Evolutionary conservation across 2,113 vertebrate species (phyloP).

Genomic region (Oplegnathus fasciatus): DNA sequence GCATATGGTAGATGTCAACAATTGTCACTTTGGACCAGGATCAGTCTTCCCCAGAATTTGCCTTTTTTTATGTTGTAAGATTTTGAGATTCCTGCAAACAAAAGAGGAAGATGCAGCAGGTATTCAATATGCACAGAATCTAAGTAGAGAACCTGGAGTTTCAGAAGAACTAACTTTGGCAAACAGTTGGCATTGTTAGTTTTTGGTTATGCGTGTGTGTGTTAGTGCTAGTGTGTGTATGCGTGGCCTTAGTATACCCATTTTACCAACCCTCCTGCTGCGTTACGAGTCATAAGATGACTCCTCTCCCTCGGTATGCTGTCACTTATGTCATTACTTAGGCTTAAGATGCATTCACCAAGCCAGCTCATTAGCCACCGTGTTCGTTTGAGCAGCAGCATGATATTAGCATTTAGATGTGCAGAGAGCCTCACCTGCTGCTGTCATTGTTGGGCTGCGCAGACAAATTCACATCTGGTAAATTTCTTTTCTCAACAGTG

Average conservation of each 20-base stretch:
- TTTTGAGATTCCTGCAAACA: background rate
- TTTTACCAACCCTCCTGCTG: conserved; percentile 43
- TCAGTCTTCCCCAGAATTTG: background rate
- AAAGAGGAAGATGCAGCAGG: background rate
- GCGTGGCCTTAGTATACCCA: conserved; percentile 34
- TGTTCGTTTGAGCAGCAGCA: conserved; percentile 65
- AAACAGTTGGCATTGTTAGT: background rate
- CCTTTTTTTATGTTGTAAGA: background rate
- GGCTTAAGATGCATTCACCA: conserved; percentile 66
- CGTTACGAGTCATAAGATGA: conserved; percentile 47
- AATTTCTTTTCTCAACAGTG: conserved; percentile 44
- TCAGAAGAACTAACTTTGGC: background rate
- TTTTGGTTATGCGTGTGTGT: background rate
- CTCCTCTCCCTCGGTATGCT: conserved; percentile 31
- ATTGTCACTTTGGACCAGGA: background rate
- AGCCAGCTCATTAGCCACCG: conserved; percentile 70
- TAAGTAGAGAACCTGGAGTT: conserved; percentile 17
- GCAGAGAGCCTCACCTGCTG: conserved; percentile 55
- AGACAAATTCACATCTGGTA: conserved; percentile 59
- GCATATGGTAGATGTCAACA: background rate
- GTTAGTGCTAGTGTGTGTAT: conserved; percentile 6
- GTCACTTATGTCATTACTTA: conserved; percentile 71
- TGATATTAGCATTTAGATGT: conserved; percentile 83
- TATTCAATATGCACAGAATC: background rate
- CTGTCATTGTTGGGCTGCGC: conserved; percentile 44